A percentile compares a stretch with the other conserved stretches of the same genome.
These are phyloP conservation scores for Priocnemis perturbator DNA, from an alignment of 2,888 invertebrate species.

Conservation along the genomic window DNA sequence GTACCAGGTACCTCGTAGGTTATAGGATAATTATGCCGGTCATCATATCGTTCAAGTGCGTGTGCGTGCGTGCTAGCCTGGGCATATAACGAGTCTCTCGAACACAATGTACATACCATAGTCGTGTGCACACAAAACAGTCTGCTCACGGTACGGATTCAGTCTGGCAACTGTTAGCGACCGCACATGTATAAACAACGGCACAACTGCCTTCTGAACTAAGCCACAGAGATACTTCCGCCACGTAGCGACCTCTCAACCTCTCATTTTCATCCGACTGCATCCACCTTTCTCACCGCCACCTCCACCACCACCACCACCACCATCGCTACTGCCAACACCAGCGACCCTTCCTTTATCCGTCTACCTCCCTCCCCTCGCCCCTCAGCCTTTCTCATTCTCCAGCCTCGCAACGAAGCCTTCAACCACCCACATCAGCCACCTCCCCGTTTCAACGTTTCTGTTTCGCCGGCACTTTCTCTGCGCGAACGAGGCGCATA, in stretches of 20 bases:
- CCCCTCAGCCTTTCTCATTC: neutral
- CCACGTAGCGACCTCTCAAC: slow-evolving; percentile 38
- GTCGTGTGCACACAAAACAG: too few relatives aligned
- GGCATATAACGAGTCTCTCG: too few relatives aligned
- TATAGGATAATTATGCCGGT: too few relatives aligned
- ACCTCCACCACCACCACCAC: neutral
- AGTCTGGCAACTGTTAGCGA: slow-evolving; percentile 54
- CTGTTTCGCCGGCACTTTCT: slow-evolving; percentile 25
- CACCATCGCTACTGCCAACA: slow-evolving; percentile 17
- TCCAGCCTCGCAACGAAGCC: slow-evolving; percentile 7
- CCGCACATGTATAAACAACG: slow-evolving; percentile 67
- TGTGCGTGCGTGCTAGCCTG: too few relatives aligned
- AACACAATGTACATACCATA: too few relatives aligned
- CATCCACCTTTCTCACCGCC: slow-evolving; percentile 14
- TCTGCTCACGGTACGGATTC: neutral
- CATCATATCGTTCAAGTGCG: too few relatives aligned
- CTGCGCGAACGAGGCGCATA: slow-evolving; percentile 28
- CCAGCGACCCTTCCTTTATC: neutral
- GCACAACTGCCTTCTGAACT: slow-evolving; percentile 62
- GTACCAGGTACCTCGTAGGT: too few relatives aligned
- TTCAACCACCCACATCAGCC: neutral
- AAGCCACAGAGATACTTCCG: slow-evolving; percentile 61
- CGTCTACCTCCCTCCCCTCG: neutral
- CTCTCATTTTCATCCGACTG: slow-evolving; percentile 54
- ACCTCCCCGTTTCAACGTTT: slow-evolving; percentile 19